Conservation (phyloP, 2,797 vertebrate genomes). For the Leptoclinus maculatus region DNA sequence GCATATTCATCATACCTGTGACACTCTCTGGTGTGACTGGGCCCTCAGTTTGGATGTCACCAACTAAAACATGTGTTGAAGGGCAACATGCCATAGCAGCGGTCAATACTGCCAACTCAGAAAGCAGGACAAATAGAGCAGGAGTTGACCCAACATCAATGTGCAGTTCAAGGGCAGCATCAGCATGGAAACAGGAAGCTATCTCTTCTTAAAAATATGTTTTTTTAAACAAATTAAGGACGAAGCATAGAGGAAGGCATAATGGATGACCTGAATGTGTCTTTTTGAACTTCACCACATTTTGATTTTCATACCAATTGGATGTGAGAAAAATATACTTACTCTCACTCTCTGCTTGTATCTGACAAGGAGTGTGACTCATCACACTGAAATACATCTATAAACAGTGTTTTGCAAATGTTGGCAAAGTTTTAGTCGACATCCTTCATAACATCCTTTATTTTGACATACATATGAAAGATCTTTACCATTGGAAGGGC, state of each 20-base stretch:
- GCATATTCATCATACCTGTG: background rate
- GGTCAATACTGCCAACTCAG: background rate
- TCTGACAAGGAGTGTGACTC: background rate
- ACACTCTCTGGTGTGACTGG: background rate
- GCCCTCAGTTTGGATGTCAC: background rate
- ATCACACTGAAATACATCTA: background rate
- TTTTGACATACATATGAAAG: background rate
- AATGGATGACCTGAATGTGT: background rate
- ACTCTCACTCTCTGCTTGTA: background rate
- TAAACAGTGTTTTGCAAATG: background rate
- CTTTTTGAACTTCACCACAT: background rate
- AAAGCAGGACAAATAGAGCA: background rate
- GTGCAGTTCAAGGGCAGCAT: background rate
- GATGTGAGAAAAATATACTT: background rate
- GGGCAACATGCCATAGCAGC: background rate
- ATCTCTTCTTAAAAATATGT: background rate
- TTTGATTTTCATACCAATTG: background rate
- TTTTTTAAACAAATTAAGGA: background rate
- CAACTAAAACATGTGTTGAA: constrained; percentile 4
- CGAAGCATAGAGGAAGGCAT: background rate
- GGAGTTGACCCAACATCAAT: background rate
- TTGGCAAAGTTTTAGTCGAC: background rate
- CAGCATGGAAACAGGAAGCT: background rate
- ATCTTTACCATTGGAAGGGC: background rate
- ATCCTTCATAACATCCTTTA: background rate